Evolutionary conservation across 1,140 invertebrate species (phyloP).

Genomic region (Chironomus tepperi): DNA sequence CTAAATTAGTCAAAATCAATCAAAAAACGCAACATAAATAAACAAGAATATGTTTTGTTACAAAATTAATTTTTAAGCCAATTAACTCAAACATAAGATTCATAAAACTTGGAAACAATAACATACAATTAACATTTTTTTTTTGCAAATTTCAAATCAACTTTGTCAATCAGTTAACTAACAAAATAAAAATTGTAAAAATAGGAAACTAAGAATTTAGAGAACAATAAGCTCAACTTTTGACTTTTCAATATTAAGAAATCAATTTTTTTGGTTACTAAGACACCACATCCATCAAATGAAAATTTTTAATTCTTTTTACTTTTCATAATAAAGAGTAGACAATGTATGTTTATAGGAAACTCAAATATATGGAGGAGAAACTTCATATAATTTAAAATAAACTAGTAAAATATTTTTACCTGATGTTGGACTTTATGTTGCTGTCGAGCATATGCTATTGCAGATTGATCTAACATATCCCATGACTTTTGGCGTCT

Average conservation of each 20-base stretch:
- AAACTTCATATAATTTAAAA: background rate
- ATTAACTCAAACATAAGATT: background rate
- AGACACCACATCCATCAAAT: slow-evolving; percentile 12
- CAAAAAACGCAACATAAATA: background rate
- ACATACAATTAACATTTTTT: no score
- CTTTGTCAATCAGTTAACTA: background rate
- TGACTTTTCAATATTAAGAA: background rate
- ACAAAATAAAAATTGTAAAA: background rate
- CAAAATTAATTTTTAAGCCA: background rate
- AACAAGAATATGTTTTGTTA: background rate
- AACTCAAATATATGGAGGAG: slow-evolving; percentile 13
- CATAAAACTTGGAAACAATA: background rate
- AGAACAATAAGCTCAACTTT: background rate
- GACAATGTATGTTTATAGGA: background rate
- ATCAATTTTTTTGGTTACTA: slow-evolving; percentile 23
- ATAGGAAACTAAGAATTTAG: background rate
- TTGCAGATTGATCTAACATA: slow-evolving; percentile 69
- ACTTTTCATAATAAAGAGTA: background rate
- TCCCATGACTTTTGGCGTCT: slow-evolving; percentile 92
- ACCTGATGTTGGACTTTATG: slow-evolving; percentile 65
- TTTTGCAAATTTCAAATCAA: background rate
- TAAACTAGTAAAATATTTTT: slow-evolving; percentile 30
- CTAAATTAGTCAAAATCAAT: background rate
- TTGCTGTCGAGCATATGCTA: slow-evolving; percentile 57
- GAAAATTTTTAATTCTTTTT: background rate